phyloP scores from a whole-genome alignment of 2,797 vertebrate genomes.

The Amphiprion clarkii region DNA sequence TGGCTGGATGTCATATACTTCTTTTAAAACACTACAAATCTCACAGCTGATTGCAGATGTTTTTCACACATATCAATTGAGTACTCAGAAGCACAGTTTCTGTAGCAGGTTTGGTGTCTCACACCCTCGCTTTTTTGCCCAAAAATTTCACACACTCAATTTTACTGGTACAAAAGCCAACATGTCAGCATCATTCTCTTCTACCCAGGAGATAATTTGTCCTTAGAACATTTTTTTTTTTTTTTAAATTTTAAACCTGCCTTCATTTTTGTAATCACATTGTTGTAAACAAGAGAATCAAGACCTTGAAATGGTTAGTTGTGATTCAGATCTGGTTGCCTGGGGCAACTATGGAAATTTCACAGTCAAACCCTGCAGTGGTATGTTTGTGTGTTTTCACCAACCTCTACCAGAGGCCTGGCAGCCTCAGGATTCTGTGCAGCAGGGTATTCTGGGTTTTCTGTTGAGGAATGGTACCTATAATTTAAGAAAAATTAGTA shows the following conservation, averaged over 20 bases:
- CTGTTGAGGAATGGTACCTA: constrained; percentile 13
- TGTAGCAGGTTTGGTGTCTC: not conserved
- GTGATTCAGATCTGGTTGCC: constrained; percentile 28
- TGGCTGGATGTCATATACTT: too few species aligned
- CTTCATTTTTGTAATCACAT: constrained; percentile 1
- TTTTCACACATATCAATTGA: not conserved
- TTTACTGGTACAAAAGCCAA: constrained; percentile 13
- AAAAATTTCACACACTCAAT: not conserved
- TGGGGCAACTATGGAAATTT: constrained; percentile 16
- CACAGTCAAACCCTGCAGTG: constrained; percentile 5
- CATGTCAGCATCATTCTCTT: constrained; percentile 13
- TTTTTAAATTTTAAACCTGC: not conserved
- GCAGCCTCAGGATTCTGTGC: constrained; percentile 1
- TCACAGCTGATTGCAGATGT: not conserved
- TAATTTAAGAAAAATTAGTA: constrained; percentile 7
- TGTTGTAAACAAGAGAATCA: constrained; percentile 12
- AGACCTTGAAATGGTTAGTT: constrained; percentile 22
- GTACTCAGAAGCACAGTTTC: not conserved
- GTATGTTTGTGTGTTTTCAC: constrained; percentile 34
- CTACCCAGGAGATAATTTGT: constrained; percentile 14
- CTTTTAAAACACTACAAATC: not conserved
- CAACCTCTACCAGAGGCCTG: constrained; percentile 19
- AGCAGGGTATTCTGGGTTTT: constrained; percentile 7
- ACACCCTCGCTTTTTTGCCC: not conserved
- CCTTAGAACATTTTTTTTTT: not conserved